Base-by-base conservation (phyloP, 1,140 invertebrate species). In the Epicauta chinensis region DNA sequence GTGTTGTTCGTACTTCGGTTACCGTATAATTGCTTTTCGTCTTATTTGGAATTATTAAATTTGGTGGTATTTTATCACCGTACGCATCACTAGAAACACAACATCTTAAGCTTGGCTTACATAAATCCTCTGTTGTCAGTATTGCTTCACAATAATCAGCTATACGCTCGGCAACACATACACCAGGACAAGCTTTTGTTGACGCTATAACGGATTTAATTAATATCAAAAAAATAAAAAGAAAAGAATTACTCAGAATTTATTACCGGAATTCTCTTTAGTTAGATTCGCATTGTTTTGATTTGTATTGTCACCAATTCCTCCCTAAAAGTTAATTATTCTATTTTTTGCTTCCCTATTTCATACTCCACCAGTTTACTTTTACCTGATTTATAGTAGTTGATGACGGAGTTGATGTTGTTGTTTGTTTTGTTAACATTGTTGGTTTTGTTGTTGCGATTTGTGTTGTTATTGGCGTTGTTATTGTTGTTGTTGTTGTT, bases 91-190 rank as follows among this genome's bases (percentile, higher is more conserved):
- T 78, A 3, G 85, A 82, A 1, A 89, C 83, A 66, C 87, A 90
- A 71, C 88, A 90, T 47, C 79, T 76, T 41, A 82, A 75, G 7
- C 82, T 83, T 12, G 80, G 65, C 59, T 85, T 82, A 65, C 89
- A 91, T 0, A 91, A 72, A 3, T 74, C 77, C 11, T 75, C 71
- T 1, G 82, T 77, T 35, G 83, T 82, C 4, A 93, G 66, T 47
- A 91, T 86, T 0, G 87, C 88, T 60, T 92, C 87, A 65, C 90
- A 93, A 65, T 92, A 93, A 60, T 84, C 80, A 0, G 87, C 82
- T 42, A 92, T 84, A 3, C 81, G 75, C 39, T 87, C 81, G 1
- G 85, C 82, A 51, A 92, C 89, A 59, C 91, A 94, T 6, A 91
- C 81, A 1, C 90, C 89, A 0, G 83, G 81, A 66, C 89, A 92